phyloP scores from a whole-genome alignment of 2,888 invertebrate species.

The Caenorhabditis panamensis region DNA sequence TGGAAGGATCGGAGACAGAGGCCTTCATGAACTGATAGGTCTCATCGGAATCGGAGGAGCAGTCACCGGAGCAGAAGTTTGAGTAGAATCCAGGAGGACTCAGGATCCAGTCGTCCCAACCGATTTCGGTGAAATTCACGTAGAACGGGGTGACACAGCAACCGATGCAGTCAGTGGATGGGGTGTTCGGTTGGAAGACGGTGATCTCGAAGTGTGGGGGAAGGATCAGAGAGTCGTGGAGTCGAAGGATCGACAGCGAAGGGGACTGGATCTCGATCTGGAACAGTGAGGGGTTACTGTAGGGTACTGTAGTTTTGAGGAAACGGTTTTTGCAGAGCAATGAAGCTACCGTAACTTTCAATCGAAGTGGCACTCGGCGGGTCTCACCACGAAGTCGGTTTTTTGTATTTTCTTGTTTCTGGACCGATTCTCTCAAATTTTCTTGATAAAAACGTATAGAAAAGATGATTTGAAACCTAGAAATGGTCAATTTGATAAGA shows the following conservation, averaged over 20 bases:
- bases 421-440: no score
- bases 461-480: no score
- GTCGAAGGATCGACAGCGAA: background rate
- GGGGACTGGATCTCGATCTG: conserved; percentile 25
- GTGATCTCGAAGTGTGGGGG: conserved; percentile 33
- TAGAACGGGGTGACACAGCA: conserved; percentile 52
- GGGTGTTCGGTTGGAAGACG: conserved; percentile 4
- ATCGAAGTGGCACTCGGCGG: no score
- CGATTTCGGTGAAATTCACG: conserved; percentile 58
- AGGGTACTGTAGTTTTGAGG: no score
- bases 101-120: conserved; percentile 58
- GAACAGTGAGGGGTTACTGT: background rate
- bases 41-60: conserved; percentile 27
- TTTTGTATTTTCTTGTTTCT: no score
- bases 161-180: conserved; percentile 6
- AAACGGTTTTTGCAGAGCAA: no score
- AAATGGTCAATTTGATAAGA: no score
- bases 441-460: no score
- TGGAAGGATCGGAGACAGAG: background rate
- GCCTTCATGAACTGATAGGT: conserved; percentile 22
- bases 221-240: background rate
- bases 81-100: conserved; percentile 45
- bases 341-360: no score
- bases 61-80: conserved; percentile 44
- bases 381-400: no score